Base-by-base conservation (phyloP, 2,797 vertebrate species). In the Chanos chanos region DNA sequence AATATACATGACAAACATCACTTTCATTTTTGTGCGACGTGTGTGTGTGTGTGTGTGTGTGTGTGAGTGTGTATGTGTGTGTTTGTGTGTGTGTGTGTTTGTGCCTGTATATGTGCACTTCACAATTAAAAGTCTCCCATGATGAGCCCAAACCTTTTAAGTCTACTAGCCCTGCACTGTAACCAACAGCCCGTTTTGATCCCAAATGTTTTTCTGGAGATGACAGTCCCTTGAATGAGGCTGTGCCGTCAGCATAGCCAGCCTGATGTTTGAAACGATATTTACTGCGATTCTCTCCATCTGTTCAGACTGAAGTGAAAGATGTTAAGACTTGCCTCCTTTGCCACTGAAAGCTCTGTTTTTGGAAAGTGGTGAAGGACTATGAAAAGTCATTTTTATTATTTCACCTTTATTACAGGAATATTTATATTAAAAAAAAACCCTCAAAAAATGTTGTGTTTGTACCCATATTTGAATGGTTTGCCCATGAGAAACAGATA, bases 241-340 rank as follows among this genome's bases (percentile, higher is more conserved):
- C 59, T 55, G 72, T 67, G 68, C 59, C 65, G 74, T 66, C 77
- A 74, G 68, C 73, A 66, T 47, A 77, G 70, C 66, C 55, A 74
- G 72, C 70, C 77, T 73, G 78, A 81, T 86, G 82, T 86, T 82
- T 83, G 75, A 82, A 85, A 75, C 78, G 33, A 76, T 78, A 62
- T 74, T 73, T 68, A 66, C 70, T 56, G 57, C 30, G 61, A 49
- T 61, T 53, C 61, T 58, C 49, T 62, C 72, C 72, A 70, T 71
- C 69, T 75, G 68, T 73, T 74, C 73, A 53, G 64, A 70, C 58
- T 61, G 53, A 64, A 75, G 67, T 68, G 57, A 70, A 68, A 74
- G 49, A 73, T 69, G 47, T 64, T 58, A 73, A 48, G 61, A 15
- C 56, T 45, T 30, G 39, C 37, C 7, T 63, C 63, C 44, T 57